These are phyloP conservation scores for Lysandra coridon DNA, from an alignment of 2,888 invertebrate genomes.

Conservation along the genomic window DNA sequence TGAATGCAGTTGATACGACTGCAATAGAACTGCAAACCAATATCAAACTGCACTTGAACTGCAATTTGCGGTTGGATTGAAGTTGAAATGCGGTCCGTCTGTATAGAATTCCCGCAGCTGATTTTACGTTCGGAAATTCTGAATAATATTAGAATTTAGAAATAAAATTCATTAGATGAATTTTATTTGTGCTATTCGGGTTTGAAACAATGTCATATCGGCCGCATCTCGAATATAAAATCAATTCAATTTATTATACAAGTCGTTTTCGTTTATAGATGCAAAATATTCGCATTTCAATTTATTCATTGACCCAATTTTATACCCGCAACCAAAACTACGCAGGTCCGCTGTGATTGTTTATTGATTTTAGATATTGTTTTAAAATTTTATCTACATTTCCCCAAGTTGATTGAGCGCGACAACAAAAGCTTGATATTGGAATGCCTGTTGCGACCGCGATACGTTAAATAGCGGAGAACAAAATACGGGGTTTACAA, in stretches of 20 bases:
- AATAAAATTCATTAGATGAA: background rate
- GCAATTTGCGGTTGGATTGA: no score
- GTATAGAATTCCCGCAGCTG: background rate
- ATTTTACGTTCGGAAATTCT: background rate
- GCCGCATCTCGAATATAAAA: constrained; percentile 35
- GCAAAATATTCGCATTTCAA: constrained; percentile 47
- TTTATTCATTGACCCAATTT: constrained; percentile 62
- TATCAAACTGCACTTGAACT: no score
- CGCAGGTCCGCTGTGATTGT: constrained; percentile 62
- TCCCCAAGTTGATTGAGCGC: constrained; percentile 4
- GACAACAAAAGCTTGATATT: background rate
- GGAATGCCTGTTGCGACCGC: background rate
- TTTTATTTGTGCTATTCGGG: background rate
- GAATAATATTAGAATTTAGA: background rate
- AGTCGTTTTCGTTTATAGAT: constrained; percentile 39
- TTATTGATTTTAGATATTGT: constrained; percentile 60
- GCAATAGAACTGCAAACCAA: no score
- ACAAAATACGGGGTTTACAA: background rate
- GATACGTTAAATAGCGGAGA: background rate
- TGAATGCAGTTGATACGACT: no score
- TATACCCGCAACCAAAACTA: constrained; percentile 56
- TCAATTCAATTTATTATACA: constrained; percentile 38
- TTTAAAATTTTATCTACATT: constrained; percentile 38
- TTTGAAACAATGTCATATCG: constrained; percentile 33
- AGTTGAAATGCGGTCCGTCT: no score